phyloP scores from a whole-genome alignment of 2,888 invertebrate genomes.

The Eulithis prunata region DNA sequence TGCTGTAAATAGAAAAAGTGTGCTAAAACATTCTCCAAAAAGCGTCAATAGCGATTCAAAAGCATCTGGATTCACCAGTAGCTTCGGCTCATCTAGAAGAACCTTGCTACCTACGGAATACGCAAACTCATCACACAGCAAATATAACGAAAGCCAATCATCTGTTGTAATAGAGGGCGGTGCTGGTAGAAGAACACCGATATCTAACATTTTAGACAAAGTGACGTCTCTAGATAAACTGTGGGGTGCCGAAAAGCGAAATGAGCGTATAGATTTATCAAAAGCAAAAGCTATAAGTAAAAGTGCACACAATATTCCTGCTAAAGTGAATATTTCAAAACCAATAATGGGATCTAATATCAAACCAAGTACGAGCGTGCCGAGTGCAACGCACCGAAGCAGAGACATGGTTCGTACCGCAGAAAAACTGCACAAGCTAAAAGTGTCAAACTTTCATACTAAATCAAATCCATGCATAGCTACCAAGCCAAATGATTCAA shows the following conservation, averaged over 20 bases:
- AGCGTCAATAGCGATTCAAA: slow-evolving; percentile 51
- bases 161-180: slow-evolving; percentile 77
- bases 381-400: slow-evolving; percentile 66
- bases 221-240: slow-evolving; percentile 83
- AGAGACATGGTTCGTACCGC: slow-evolving; percentile 79
- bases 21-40: slow-evolving; percentile 50
- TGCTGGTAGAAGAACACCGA: slow-evolving; percentile 78
- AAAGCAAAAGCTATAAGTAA: slow-evolving; percentile 62
- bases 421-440: slow-evolving; percentile 74
- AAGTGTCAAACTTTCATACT: slow-evolving; percentile 60
- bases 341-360: slow-evolving; percentile 34
- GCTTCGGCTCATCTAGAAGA: slow-evolving; percentile 75
- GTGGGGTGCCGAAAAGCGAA: slow-evolving; percentile 79
- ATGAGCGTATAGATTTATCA: slow-evolving; percentile 70
- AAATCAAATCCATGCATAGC: slow-evolving; percentile 67
- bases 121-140: slow-evolving; percentile 58
- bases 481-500: slow-evolving; percentile 51
- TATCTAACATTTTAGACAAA: slow-evolving; percentile 78
- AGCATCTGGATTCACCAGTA: slow-evolving; percentile 66
- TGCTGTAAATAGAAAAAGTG: slow-evolving; percentile 65
- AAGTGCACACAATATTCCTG: slow-evolving; percentile 41
- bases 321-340: slow-evolving; percentile 45
- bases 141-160: slow-evolving; percentile 56
- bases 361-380: slow-evolving; percentile 45
- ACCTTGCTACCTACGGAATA: slow-evolving; percentile 77